These are phyloP conservation scores for Gasterosteus aculeatus DNA, from an alignment of 2,113 vertebrate species.

Conservation along the genomic window DNA sequence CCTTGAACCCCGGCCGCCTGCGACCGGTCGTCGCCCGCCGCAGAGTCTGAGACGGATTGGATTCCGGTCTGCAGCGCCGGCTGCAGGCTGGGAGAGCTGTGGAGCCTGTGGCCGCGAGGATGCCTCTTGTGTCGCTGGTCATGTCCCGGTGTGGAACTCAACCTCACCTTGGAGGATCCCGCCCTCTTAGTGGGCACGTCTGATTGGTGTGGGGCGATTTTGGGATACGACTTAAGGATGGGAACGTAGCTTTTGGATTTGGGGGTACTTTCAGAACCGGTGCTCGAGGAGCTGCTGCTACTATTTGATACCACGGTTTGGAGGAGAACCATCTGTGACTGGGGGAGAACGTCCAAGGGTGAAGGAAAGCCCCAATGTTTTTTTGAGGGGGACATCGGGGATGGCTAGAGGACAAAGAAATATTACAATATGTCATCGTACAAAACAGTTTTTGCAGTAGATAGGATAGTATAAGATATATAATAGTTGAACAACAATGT, in stretches of 20 bases:
- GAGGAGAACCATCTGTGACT: constrained; percentile 87
- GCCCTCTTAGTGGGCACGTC: constrained; percentile 65
- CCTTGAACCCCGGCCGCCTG: constrained; percentile 26
- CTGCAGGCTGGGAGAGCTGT: constrained; percentile 39
- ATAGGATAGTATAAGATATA: background rate
- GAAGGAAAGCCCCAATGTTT: constrained; percentile 88
- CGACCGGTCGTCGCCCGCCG: constrained; percentile 17
- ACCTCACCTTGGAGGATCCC: constrained; percentile 52
- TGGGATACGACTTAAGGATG: constrained; percentile 88
- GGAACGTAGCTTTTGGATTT: constrained; percentile 84
- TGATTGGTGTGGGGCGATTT: constrained; percentile 87
- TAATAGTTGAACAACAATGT: background rate
- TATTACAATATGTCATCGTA: background rate
- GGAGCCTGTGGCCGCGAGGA: constrained; percentile 51
- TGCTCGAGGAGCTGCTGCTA: constrained; percentile 60
- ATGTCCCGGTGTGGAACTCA: constrained; percentile 39
- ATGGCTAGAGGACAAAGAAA: constrained; percentile 55
- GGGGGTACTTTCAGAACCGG: constrained; percentile 73
- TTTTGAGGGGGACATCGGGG: constrained; percentile 66
- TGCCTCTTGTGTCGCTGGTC: constrained; percentile 56
- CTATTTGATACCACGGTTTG: constrained; percentile 82
- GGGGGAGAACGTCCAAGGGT: constrained; percentile 87
- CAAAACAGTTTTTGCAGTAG: background rate
- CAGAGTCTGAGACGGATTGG: constrained; percentile 33
- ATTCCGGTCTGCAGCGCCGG: constrained; percentile 14